Percentiles rank a stretch among this genome's conserved stretches.
Conservation (phyloP, 2,888 invertebrate genomes). For the Alviniconcha strummeri region DNA sequence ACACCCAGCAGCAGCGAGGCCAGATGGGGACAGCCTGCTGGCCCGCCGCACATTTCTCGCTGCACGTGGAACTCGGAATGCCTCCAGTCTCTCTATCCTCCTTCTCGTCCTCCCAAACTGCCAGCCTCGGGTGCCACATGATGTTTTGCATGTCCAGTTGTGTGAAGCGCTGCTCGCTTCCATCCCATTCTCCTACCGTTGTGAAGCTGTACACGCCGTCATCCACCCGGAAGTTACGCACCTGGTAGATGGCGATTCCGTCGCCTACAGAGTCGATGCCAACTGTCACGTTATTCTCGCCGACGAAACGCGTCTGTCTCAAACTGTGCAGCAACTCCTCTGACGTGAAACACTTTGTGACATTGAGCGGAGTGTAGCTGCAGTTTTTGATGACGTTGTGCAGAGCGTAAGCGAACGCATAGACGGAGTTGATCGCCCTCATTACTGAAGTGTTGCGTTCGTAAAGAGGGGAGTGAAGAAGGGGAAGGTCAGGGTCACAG, state of each 20-base stretch:
- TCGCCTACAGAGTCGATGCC: conserved; percentile 22
- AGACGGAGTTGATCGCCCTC: conserved; percentile 45
- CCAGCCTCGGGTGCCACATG: conserved; percentile 17
- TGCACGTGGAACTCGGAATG: conserved; percentile 45
- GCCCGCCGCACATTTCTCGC: conserved; percentile 45
- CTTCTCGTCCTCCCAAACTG: background rate
- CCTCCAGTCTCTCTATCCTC: background rate
- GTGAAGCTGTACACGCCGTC: conserved; percentile 18
- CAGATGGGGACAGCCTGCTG: conserved; percentile 45
- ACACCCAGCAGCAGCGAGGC: conserved; percentile 55
- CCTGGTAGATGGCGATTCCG: conserved; percentile 20
- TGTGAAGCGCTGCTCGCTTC: background rate
- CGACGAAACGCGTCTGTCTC: conserved; percentile 13
- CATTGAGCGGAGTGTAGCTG: conserved; percentile 11
- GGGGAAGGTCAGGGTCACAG: conserved; percentile 13
- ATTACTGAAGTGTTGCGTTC: conserved; percentile 43
- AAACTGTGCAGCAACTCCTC: conserved; percentile 16
- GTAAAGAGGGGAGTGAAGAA: conserved; percentile 23
- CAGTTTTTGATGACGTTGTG: conserved; percentile 37
- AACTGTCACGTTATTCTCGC: conserved; percentile 19
- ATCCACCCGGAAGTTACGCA: conserved; percentile 15
- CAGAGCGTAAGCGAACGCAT: conserved; percentile 45
- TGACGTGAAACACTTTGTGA: conserved; percentile 13
- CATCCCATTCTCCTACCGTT: conserved; percentile 26
- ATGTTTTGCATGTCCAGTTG: conserved; percentile 7